phyloP scores from a whole-genome alignment of 1,140 invertebrate genomes.

The Sarcophaga peregrina region DNA sequence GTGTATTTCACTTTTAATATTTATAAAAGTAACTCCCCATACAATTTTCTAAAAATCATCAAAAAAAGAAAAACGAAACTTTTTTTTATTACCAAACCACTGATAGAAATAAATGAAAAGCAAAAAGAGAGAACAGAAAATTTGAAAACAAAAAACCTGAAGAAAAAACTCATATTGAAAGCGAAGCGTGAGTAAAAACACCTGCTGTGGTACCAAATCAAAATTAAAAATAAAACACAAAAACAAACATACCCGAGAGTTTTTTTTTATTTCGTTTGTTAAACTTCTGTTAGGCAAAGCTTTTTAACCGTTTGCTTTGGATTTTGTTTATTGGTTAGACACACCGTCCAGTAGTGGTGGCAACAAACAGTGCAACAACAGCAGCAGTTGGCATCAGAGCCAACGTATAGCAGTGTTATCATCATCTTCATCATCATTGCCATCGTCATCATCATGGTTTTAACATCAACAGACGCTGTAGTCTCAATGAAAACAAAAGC shows the following conservation, averaged over 20 bases:
- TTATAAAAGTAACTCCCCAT: conserved; percentile 24
- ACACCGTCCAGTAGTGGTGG: not conserved
- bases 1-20: conserved; percentile 22
- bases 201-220: not conserved
- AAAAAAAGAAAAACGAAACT: not conserved
- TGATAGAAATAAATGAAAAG: not conserved
- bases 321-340: not conserved
- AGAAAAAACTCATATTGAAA: not conserved
- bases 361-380: not conserved
- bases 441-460: not conserved
- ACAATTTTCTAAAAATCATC: not conserved
- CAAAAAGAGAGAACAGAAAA: too few species aligned
- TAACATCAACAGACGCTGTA: too few species aligned
- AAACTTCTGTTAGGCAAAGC: not conserved
- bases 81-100: not conserved
- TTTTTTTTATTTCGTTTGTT: too few species aligned
- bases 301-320: not conserved
- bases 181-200: conserved; percentile 16
- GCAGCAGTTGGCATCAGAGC: not conserved
- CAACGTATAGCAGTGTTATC: not conserved
- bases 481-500: too few species aligned
- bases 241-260: not conserved
- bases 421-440: not conserved
- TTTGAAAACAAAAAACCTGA: too few species aligned
- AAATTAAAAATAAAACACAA: not conserved